Base-by-base conservation (phyloP, 2,888 invertebrate species). In the Drosophila histrio region DNA sequence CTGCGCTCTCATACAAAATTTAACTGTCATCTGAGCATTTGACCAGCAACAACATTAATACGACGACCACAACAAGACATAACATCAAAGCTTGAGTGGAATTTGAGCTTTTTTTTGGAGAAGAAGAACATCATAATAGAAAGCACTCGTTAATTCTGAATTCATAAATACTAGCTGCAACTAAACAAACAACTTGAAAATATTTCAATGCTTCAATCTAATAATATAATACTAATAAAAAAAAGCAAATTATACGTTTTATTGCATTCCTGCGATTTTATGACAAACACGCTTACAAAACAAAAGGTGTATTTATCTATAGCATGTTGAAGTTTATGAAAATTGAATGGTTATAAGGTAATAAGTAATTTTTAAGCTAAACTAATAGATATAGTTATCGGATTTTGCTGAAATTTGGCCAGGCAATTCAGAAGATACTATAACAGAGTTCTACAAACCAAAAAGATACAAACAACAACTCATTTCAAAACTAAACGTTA, bases 21-120 rank as follows among this genome's bases (percentile, higher is more conserved):
- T 39, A 68, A 44, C 53, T 54, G 32, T 44, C 41, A 57, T 47
- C 32, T 30, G 57, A 69, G 63, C 63, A n/a, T 63, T 57, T 69
- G 30, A 43, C 24, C 24, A 24, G 15, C 13, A 13, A 24, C 21
- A n/a, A 41, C 39, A 41, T n/a, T n/a, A n/a, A n/a, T n/a, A 39
- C 39, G 21, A 39, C 39, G 21, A 36, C 41, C 15, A 21, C 22
- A 46, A 44, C 17, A 4, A 21, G 34, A 22, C 24, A 21, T 24
- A 47, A 13, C 32, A 22, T 32, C 47, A 30, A 22, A 21, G 30
- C 22, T 36, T 26, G 24, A 8, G 36, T 17, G 36, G 2, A 36
- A 24, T 6, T 6, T 19, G 17, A 28, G 17, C 36, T 50, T 19
- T 44, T 19, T 17, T 11, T n/a, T n/a, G n/a, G n/a, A n/a, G n/a